Conservation (phyloP, 1,140 invertebrate genomes). For the Tachypleus tridentatus region DNA sequence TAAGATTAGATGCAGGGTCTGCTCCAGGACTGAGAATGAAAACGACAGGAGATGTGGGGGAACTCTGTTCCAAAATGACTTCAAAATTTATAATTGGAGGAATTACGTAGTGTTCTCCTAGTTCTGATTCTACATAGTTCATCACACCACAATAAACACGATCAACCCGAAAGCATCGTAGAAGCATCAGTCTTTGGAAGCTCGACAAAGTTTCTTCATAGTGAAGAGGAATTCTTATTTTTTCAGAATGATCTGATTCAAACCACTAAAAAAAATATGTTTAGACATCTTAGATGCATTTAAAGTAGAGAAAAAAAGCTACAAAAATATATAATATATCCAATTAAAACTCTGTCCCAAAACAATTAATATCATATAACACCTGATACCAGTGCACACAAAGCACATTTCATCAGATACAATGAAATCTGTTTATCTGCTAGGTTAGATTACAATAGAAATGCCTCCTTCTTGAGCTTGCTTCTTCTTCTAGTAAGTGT, state of each 20-base stretch:
- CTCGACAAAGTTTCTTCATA: conserved; percentile 47
- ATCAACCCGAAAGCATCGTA: conserved; percentile 74
- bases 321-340: too few species aligned
- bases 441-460: too few species aligned
- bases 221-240: conserved; percentile 47
- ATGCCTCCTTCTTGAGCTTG: too few species aligned
- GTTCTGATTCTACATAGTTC: conserved; percentile 60
- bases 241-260: conserved; percentile 63
- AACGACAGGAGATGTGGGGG: conserved; percentile 60
- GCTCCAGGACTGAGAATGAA: conserved; percentile 79
- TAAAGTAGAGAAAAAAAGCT: too few species aligned
- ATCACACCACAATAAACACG: conserved; percentile 65
- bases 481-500: too few species aligned
- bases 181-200: conserved; percentile 63
- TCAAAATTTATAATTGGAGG: conserved; percentile 68
- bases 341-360: too few species aligned
- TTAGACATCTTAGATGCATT: too few species aligned
- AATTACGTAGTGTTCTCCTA: conserved; percentile 74
- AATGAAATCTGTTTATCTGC: too few species aligned
- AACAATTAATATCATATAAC: too few species aligned
- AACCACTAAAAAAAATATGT: conserved; percentile 50
- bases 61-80: conserved; percentile 66
- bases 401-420: too few species aligned
- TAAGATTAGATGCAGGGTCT: conserved; percentile 74
- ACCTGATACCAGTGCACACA: too few species aligned